These are phyloP conservation scores for Halisarca cf. caerulea DNA, from an alignment of 37 sponge, comb jelly and placozoan species.

Conservation along the genomic window DNA sequence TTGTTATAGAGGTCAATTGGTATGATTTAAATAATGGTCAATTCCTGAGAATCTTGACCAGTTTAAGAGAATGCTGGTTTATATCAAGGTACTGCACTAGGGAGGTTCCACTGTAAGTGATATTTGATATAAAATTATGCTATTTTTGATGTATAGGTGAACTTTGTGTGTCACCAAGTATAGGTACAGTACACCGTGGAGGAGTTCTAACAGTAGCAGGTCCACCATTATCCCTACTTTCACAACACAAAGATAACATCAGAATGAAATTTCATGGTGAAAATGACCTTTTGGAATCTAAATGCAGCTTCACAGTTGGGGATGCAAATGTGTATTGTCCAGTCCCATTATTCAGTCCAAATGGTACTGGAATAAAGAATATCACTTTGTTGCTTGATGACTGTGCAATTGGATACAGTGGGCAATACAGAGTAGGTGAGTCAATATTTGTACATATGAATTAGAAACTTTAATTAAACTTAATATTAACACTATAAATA, in stretches of 20 bases:
- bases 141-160: not conserved
- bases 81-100: too few species aligned
- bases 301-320: not conserved
- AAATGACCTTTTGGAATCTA: not conserved
- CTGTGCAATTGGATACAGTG: not conserved
- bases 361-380: not conserved
- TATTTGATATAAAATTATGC: too few species aligned
- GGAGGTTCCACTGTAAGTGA: too few species aligned
- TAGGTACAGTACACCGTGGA: slow-evolving; percentile 6
- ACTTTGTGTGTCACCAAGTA: not conserved
- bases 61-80: too few species aligned
- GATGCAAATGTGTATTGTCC: not conserved
- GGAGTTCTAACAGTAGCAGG: not conserved
- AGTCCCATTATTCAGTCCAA: slow-evolving; percentile 11
- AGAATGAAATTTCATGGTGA: not conserved
- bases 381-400: not conserved
- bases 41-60: too few species aligned
- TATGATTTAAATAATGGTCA: too few species aligned
- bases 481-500: too few species aligned
- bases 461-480: too few species aligned
- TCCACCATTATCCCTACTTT: too few species aligned
- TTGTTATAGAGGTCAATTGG: too few species aligned
- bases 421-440: slow-evolving; percentile 22
- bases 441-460: too few species aligned
- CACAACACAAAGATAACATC: not conserved